Evolutionary conservation across 1,140 invertebrate species (phyloP).

Genomic region (Lepidostoma basale): DNA sequence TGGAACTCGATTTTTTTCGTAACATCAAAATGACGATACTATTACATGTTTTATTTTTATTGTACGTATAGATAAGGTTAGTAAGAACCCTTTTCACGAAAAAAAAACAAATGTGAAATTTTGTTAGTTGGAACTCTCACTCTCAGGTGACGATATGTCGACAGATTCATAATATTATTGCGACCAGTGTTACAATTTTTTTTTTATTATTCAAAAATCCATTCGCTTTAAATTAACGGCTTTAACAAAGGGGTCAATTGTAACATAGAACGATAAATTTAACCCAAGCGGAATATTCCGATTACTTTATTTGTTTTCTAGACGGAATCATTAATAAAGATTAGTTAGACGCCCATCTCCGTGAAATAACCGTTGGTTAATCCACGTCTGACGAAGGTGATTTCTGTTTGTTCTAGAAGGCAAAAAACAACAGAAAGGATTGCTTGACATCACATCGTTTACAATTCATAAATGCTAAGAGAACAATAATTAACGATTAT

Average conservation of each 20-base stretch:
- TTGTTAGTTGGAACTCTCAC: no score
- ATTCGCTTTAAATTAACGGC: not conserved
- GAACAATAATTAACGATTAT: not conserved
- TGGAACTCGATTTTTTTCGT: no score
- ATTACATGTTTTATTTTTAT: no score
- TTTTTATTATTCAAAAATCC: not conserved
- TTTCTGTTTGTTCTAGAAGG: not conserved
- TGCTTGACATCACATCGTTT: not conserved
- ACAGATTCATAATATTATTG: not conserved
- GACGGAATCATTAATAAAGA: slow-evolving; percentile 18
- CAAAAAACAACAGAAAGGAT: not conserved
- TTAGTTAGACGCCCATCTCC: not conserved
- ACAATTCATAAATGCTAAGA: not conserved
- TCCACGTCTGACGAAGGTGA: slow-evolving; percentile 6
- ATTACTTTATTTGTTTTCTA: not conserved
- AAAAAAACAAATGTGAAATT: no score
- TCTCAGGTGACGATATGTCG: no score
- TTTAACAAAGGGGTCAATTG: not conserved
- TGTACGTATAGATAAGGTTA: no score
- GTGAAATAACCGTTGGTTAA: slow-evolving; percentile 14
- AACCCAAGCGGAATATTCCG: not conserved
- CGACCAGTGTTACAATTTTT: not conserved
- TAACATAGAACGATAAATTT: not conserved
- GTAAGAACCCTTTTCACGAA: no score
- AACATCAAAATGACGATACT: no score